Evolutionary conservation across 2,113 vertebrate genomes (phyloP).

Genomic region (Jaculus jaculus): DNA sequence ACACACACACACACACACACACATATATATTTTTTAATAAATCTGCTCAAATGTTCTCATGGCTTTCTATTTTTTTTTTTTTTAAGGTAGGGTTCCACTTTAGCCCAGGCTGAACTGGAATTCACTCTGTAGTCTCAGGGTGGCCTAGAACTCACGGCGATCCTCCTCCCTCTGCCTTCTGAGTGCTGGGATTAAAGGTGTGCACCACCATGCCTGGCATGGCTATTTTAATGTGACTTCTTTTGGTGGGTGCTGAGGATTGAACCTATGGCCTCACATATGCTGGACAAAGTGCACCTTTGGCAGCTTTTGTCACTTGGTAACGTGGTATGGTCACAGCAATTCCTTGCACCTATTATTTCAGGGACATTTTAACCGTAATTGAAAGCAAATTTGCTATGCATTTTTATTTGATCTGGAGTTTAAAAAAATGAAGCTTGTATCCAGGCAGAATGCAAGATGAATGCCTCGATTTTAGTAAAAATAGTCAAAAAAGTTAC

Average conservation of each 20-base stretch:
- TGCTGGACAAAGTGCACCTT: not conserved
- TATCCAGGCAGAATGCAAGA: conserved; percentile 50
- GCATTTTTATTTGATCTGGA: conserved; percentile 53
- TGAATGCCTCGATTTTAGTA: conserved; percentile 52
- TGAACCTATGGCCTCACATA: not conserved
- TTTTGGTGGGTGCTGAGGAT: not conserved
- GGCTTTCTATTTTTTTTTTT: conserved; percentile 4
- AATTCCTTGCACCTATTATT: not conserved
- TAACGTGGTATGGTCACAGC: not conserved
- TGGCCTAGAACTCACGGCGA: too few relatives aligned
- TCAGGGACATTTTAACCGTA: conserved; percentile 56
- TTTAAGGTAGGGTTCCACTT: too few relatives aligned
- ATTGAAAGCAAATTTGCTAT: conserved; percentile 55
- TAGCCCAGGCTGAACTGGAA: too few relatives aligned
- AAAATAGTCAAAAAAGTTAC: conserved; percentile 50
- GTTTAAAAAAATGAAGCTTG: conserved; percentile 52
- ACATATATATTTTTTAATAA: conserved; percentile 26
- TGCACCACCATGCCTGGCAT: not conserved
- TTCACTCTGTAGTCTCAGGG: too few relatives aligned
- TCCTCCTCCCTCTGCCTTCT: too few relatives aligned
- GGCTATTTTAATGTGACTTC: conserved; percentile 4
- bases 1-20: too few relatives aligned
- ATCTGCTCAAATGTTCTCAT: not conserved
- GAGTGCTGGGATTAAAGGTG: too few relatives aligned
- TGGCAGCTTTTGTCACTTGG: not conserved